Evolutionary conservation across 2,113 vertebrate species (phyloP).

Genomic region (Platysternon megacephalum): DNA sequence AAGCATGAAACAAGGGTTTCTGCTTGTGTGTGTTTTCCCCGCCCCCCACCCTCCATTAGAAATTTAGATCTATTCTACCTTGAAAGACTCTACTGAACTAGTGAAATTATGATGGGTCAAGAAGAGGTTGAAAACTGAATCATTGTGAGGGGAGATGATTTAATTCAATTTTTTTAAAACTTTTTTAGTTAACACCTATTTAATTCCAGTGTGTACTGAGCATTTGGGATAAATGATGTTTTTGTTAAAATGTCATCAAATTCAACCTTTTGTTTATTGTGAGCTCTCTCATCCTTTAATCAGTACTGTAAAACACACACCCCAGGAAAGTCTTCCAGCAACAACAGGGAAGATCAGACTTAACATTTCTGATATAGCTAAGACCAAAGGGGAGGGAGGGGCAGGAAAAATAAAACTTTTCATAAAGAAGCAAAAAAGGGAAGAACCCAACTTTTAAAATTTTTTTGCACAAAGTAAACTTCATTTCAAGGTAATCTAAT

Average conservation of each 20-base stretch:
- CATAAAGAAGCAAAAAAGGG: not conserved
- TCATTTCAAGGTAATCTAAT: not conserved
- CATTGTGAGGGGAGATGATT: not conserved
- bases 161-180: not conserved
- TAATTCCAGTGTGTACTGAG: fast-evolving
- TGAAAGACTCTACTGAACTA: not conserved
- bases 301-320: no score
- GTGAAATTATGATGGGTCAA: not conserved
- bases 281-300: no score
- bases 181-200: not conserved
- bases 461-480: not conserved
- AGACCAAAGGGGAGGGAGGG: not conserved
- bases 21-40: not conserved
- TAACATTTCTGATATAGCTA: not conserved
- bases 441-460: not conserved
- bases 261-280: not conserved
- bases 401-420: not conserved
- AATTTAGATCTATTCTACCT: not conserved
- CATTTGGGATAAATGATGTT: not conserved
- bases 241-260: not conserved
- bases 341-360: not conserved
- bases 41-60: not conserved
- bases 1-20: not conserved
- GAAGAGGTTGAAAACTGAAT: not conserved
- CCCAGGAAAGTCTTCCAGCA: not conserved